Evolutionary conservation across 1,140 invertebrate species (phyloP), one percentile per base, ranked within the genome.

Genomic region (Tigriopus japonicus): DNA sequence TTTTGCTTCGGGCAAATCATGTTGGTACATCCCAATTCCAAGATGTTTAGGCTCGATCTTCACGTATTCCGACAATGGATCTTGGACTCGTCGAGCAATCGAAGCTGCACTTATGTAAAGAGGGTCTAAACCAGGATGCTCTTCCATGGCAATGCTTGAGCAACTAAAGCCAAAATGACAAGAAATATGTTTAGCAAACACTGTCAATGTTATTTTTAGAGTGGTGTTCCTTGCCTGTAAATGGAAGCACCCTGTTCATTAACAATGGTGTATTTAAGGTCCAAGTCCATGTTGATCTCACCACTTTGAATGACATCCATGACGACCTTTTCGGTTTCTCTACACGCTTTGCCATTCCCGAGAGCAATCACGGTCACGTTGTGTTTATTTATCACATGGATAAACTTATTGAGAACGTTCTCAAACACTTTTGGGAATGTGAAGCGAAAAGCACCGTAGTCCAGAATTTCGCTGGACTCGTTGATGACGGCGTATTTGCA

Each of bases 21-120:
- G 88, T 71, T 95, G 85, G 68, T 94, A 95, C 80, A 92, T 86
- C 42, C 89, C 90, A 42, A 78, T 83, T 14, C 90, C 89, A 62
- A 95, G 74, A 69, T 91, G 84, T 68, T 87, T 86, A 0, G 89
- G 87, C 63, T 93, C 87, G 35, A 94, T 81, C 75, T 94, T 94
- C 0, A 94, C 86, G 60, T 89, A 77, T 72, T 94, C 90, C 42
- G 84, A 81, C 42, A 95, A 69, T 6, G 90, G 90, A 74, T 95
- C 88, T 68, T 89, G 82, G 0, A 93, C 73, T 66, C 89, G 74
- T 67, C 87, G 76, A 0, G 87, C 87, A 64, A 95, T 82, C 1
- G 89, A 92, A 59, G 91, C 80, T 65, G 86, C 86, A 66, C 86
- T 86, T 67, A 87, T 80, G 23, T 86, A 72, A 71, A 83, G 85